phyloP scores from a whole-genome alignment of 2,888 invertebrate genomes.

The Apamea epomidion region DNA sequence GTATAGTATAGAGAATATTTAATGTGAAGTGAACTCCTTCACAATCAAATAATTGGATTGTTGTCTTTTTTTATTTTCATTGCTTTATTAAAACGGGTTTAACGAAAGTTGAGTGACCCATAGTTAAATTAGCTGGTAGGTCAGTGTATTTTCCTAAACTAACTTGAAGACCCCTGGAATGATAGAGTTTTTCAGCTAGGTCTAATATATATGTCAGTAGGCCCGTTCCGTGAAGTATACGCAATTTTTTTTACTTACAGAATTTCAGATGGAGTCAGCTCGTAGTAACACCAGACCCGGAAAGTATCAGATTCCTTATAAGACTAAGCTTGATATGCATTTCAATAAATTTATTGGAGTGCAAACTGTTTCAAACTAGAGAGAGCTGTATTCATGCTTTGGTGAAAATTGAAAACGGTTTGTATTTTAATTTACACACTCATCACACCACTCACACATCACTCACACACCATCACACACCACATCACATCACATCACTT shows the following conservation, averaged over 20 bases:
- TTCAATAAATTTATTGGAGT: conserved; percentile 11
- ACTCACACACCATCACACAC: too few species aligned
- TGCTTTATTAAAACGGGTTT: background rate
- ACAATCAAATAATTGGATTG: background rate
- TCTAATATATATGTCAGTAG: background rate
- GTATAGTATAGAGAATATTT: too few species aligned
- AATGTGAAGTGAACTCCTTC: background rate
- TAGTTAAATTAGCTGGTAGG: background rate
- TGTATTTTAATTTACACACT: background rate
- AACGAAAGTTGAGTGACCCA: background rate
- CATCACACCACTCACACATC: too few species aligned
- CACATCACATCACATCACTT: too few species aligned
- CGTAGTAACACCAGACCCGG: conserved; percentile 13
- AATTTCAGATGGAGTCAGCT: conserved; percentile 32
- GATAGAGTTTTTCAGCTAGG: background rate
- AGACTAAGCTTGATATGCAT: conserved; percentile 11
- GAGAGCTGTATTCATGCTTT: conserved; percentile 30
- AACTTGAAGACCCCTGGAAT: background rate
- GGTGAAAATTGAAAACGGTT: conserved; percentile 20
- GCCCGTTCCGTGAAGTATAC: too few species aligned
- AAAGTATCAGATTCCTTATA: conserved; percentile 14
- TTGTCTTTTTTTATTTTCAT: conserved; percentile 2
- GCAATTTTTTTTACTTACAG: background rate
- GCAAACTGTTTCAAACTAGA: conserved; percentile 15
- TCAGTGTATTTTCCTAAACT: background rate